These are phyloP conservation scores for Pterocles burchelli DNA, from an alignment of 2,113 vertebrate genomes.

Conservation along the genomic window DNA sequence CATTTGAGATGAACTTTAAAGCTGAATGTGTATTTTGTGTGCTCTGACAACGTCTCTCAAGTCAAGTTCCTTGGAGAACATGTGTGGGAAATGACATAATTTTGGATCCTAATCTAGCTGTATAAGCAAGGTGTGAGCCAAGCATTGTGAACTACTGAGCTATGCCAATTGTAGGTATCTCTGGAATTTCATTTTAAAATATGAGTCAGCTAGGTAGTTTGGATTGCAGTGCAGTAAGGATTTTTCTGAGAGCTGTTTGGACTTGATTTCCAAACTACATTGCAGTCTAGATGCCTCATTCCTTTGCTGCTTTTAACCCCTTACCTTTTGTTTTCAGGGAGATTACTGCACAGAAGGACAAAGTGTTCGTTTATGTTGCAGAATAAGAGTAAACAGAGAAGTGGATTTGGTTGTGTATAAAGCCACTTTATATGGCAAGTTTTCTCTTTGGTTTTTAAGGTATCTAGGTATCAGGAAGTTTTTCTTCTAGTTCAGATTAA, in stretches of 20 bases:
- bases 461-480: background rate
- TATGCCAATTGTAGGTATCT: background rate
- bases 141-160: background rate
- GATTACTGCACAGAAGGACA: background rate
- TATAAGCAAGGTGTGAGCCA: background rate
- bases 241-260: background rate
- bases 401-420: background rate
- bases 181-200: conserved; percentile 20
- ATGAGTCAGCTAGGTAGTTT: conserved; percentile 9
- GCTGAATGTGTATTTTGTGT: background rate
- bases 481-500: conserved; percentile 20
- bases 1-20: background rate
- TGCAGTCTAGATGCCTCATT: background rate
- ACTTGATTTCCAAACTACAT: background rate
- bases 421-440: background rate
- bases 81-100: background rate
- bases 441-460: background rate
- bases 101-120: background rate
- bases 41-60: background rate
- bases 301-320: background rate
- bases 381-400: background rate
- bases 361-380: background rate
- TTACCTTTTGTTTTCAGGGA: background rate
- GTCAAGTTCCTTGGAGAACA: background rate
- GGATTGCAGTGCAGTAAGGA: background rate